These are phyloP conservation scores for Rhinolophus sinicus DNA, from an alignment of 2,113 vertebrate species.

Conservation along the genomic window DNA sequence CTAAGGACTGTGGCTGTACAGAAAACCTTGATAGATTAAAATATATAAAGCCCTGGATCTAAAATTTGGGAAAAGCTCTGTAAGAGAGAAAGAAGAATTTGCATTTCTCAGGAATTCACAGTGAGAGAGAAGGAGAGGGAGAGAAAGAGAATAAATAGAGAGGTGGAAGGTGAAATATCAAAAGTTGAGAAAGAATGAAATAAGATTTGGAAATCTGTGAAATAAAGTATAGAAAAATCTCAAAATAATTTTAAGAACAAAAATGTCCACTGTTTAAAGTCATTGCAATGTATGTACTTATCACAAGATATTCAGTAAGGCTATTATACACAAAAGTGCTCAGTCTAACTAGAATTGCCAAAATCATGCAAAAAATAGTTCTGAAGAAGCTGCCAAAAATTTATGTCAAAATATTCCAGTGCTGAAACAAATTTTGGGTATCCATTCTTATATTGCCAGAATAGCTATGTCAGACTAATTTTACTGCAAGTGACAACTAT, in stretches of 20 bases:
- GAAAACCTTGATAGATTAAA: background rate
- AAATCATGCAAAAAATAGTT: background rate
- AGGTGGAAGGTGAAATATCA: too few relatives aligned
- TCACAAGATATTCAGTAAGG: background rate
- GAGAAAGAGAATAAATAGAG: background rate
- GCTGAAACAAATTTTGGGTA: background rate
- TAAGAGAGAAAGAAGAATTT: background rate
- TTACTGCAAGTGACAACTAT: background rate
- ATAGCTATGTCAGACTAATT: background rate
- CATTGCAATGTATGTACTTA: background rate
- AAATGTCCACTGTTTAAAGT: background rate
- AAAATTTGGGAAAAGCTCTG: background rate
- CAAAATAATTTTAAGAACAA: constrained; percentile 22
- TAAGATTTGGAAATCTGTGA: background rate
- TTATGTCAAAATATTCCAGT: background rate
- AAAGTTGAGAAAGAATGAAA: background rate
- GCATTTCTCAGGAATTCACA: background rate
- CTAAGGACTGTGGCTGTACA: background rate
- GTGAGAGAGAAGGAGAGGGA: too few relatives aligned
- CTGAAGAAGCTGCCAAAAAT: background rate
- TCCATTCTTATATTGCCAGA: background rate
- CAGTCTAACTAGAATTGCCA: background rate
- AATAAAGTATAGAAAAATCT: background rate
- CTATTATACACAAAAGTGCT: background rate
- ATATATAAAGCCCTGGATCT: background rate